Conservation (phyloP, 2,113 vertebrate genomes). For the Thryonomys swinderianus region DNA sequence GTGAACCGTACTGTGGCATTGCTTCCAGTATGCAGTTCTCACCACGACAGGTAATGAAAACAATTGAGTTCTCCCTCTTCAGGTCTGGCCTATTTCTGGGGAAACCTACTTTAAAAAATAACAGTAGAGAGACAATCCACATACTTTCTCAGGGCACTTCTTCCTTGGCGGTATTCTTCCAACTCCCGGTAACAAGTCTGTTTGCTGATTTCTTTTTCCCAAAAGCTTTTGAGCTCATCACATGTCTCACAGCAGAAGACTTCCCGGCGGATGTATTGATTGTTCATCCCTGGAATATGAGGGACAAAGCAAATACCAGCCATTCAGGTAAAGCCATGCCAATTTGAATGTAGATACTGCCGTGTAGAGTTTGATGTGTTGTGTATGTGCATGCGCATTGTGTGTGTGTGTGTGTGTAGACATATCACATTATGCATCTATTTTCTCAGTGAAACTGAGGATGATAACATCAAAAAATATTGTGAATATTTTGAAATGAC, state of each 20-base stretch:
- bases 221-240: constrained; percentile 87
- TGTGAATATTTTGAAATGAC: too few species aligned
- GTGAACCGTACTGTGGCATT: too few species aligned
- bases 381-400: too few species aligned
- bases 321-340: not conserved
- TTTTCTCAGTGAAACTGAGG: not conserved
- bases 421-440: not conserved
- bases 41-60: not conserved
- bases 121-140: constrained; percentile 1
- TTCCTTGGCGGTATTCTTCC: constrained; percentile 86
- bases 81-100: too few species aligned
- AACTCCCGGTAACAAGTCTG: constrained; percentile 86
- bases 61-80: not conserved
- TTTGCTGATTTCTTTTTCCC: constrained; percentile 90
- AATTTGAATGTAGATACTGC: not conserved
- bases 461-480: not conserved
- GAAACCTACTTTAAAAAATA: not conserved
- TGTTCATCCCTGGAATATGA: constrained; percentile 86
- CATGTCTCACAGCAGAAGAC: constrained; percentile 88
- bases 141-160: constrained; percentile 87
- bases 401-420: not conserved
- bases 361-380: not conserved
- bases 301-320: constrained; percentile 21
- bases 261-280: constrained; percentile 87
- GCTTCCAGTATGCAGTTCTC: not conserved